Conservation (phyloP, 23 tunicate species). For the Phallusia fumigata region DNA sequence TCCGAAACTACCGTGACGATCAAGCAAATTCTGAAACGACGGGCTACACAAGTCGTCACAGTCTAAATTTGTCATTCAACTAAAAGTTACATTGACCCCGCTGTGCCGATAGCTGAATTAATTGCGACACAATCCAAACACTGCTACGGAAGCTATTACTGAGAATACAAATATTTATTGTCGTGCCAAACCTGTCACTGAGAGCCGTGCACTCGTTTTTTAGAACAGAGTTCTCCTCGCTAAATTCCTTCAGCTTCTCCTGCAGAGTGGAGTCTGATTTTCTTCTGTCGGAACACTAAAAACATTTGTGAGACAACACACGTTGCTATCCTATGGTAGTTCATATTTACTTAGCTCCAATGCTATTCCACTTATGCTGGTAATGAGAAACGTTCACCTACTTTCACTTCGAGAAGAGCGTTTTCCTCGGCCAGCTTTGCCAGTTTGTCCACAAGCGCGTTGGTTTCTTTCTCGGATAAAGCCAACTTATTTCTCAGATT, state of each 20-base stretch:
- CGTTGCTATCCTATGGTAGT: neutral
- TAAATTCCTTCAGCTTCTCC: neutral
- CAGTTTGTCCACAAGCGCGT: conserved; percentile 34
- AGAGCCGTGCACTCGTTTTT: conserved; percentile 2
- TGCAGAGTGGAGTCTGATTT: neutral
- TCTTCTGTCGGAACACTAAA: neutral
- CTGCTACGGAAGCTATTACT: neutral
- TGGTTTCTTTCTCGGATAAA: conserved; percentile 22
- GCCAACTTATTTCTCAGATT: conserved; percentile 40
- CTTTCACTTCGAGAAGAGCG: conserved; percentile 31
- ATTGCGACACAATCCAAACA: no score
- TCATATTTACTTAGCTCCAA: neutral
- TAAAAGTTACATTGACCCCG: neutral
- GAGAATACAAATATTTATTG: neutral
- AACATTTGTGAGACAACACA: neutral
- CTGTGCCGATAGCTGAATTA: neutral
- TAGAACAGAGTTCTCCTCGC: neutral
- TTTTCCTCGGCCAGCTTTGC: conserved; percentile 46
- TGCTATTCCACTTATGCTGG: conserved; percentile 14
- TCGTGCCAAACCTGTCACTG: neutral
- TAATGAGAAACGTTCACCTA: conserved; percentile 9
- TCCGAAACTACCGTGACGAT: no score
- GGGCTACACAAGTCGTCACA: no score
- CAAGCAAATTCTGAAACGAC: no score
- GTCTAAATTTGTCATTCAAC: no score